These are phyloP conservation scores for Leptosomus discolor DNA, from an alignment of 2,113 vertebrate genomes.

Conservation along the genomic window DNA sequence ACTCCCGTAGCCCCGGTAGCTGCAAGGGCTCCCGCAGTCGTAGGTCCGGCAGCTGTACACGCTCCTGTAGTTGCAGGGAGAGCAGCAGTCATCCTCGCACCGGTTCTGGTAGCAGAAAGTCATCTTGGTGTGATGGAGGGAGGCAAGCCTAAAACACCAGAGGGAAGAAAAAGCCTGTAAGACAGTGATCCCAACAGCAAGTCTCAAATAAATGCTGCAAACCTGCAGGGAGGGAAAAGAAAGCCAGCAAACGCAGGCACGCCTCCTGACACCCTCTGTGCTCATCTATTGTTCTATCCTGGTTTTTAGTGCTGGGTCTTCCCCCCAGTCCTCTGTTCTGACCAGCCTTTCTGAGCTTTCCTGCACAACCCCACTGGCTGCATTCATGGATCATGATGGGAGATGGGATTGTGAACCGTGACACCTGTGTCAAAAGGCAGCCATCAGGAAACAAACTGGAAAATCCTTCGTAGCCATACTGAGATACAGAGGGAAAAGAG, in stretches of 20 bases:
- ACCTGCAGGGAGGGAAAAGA: no score
- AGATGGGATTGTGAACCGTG: rapidly evolving
- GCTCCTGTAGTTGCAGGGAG: neutral
- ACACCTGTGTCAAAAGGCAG: neutral
- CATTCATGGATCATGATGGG: rapidly evolving
- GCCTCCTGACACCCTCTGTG: neutral
- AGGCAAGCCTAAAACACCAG: neutral
- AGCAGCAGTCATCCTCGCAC: neutral
- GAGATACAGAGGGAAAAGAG: neutral
- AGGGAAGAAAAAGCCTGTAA: neutral
- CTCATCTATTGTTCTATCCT: neutral
- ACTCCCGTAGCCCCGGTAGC: neutral
- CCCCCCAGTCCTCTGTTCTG: neutral
- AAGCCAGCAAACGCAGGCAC: rapidly evolving
- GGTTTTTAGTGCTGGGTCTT: rapidly evolving
- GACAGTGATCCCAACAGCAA: neutral
- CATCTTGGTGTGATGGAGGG: neutral
- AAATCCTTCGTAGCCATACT: rapidly evolving
- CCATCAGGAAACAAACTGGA: neutral
- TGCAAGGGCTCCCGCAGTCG: neutral
- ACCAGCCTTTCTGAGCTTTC: neutral
- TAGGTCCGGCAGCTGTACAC: neutral
- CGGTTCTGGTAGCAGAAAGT: slow-evolving; percentile 17
- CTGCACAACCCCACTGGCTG: neutral
- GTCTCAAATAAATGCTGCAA: rapidly evolving